A percentile compares a stretch with the other conserved stretches of the same genome.
Evolutionary conservation across 1,140 invertebrate genomes (phyloP).

Genomic region (Magallana angulata): DNA sequence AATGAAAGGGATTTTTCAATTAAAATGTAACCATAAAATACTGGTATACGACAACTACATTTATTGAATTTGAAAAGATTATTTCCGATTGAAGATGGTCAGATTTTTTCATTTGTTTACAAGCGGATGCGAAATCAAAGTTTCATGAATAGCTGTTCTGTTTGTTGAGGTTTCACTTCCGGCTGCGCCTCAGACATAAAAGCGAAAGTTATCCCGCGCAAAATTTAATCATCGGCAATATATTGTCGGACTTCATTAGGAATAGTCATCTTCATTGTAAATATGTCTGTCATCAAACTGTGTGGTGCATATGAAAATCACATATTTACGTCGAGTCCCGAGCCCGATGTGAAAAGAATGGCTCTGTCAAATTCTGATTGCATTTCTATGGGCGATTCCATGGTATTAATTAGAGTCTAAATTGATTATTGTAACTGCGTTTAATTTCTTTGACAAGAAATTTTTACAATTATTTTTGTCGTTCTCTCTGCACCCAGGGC

Average conservation of each 20-base stretch:
- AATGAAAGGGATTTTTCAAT: neutral
- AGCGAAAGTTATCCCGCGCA: neutral
- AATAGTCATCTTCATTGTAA: neutral
- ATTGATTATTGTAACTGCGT: conserved; percentile 30
- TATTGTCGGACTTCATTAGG: too few relatives aligned
- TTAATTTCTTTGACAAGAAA: conserved; percentile 29
- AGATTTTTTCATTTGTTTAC: conserved; percentile 25
- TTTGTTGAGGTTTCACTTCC: conserved; percentile 16
- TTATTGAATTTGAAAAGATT: too few relatives aligned
- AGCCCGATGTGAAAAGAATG: neutral
- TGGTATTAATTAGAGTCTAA: conserved; percentile 24
- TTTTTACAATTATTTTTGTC: conserved; percentile 32
- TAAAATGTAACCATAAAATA: neutral
- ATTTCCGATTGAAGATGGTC: neutral
- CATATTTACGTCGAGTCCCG: conserved; percentile 18
- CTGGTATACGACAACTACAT: neutral
- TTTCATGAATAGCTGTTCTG: neutral
- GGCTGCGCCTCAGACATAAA: neutral
- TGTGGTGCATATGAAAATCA: neutral
- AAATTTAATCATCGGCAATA: too few relatives aligned
- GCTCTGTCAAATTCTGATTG: conserved; percentile 22
- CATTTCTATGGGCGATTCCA: conserved; percentile 25
- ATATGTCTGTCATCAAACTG: conserved; percentile 2
- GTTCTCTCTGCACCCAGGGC: conserved; percentile 13
- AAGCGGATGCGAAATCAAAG: neutral